These are phyloP conservation scores for Serripes groenlandicus DNA, from an alignment of 2,888 invertebrate genomes.

Conservation along the genomic window DNA sequence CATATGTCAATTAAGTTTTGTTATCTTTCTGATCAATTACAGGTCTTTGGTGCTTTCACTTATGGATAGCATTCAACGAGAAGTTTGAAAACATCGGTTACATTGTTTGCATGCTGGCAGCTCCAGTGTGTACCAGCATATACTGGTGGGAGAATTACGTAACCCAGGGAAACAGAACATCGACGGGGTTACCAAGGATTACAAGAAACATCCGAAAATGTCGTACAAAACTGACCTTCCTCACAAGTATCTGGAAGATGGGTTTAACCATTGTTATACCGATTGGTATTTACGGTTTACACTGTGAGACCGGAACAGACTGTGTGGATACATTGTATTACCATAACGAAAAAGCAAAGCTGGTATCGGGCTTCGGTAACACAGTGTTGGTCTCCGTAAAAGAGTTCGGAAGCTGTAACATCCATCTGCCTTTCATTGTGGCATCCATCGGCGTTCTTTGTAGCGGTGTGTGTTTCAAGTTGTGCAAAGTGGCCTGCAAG, in stretches of 20 bases:
- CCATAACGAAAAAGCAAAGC: conserved; percentile 18
- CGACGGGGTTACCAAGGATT: conserved; percentile 56
- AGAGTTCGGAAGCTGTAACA: conserved; percentile 48
- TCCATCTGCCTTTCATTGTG: conserved; percentile 71
- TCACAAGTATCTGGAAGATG: conserved; percentile 72
- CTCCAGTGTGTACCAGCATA: conserved; percentile 90
- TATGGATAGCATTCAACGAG: conserved; percentile 12
- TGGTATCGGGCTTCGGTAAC: conserved; percentile 52
- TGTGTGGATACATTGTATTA: conserved; percentile 70
- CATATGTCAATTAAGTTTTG: too few species aligned
- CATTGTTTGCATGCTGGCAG: conserved; percentile 91
- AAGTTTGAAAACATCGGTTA: conserved; percentile 24
- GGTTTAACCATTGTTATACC: conserved; percentile 70
- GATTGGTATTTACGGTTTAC: conserved; percentile 61
- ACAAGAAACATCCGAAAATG: conserved; percentile 59
- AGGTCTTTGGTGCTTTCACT: conserved; percentile 56
- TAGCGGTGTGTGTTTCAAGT: conserved; percentile 73
- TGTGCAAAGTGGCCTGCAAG: conserved; percentile 75
- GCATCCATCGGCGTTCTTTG: conserved; percentile 69
- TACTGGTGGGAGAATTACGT: conserved; percentile 99
- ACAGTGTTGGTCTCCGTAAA: conserved; percentile 45
- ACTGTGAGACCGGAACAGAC: conserved; percentile 48
- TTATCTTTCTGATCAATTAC: too few species aligned
- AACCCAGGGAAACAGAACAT: conserved; percentile 53
- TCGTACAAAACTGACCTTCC: conserved; percentile 62